Base-by-base conservation (phyloP, 2,888 invertebrate genomes). In the Dasysyrphus albostriatus region DNA sequence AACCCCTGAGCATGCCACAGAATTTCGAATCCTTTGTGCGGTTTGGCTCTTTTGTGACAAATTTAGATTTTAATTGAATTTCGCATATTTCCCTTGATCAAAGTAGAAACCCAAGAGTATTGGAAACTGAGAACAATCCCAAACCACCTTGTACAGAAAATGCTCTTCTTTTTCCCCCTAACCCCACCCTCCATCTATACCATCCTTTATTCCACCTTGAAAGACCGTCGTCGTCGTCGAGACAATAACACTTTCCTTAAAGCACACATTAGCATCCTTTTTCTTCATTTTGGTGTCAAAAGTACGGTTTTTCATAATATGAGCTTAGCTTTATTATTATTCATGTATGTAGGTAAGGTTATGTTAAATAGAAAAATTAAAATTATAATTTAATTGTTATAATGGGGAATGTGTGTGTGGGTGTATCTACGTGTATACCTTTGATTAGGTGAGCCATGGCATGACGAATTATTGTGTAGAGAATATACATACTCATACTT, bases 21-120 rank as follows among this genome's bases (percentile, higher is more conserved):
- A 87, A 83, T 85, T 83, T 75, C 78, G 65, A 83, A 75, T 87
- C 87, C 87, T 87, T 83, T 87, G 83, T 83, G 87, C 59, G 87
- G 87, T 87, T 87, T 83, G 70, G 87, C 65, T 82, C 87, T 82
- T 87, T 87, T 87, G 87, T 87, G 87, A 87, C 87, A 87, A 87
- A 87, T 87, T 87, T 87, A 87, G 87, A 87, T 87, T 87, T 87
- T 87, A 87, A 87, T 87, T 87, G 83, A 87, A 87, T 87, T 83
- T 87, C 83, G 83, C 87, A 87, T 83, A 87, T 87, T 87, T 87
- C 72, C 87, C 87, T 87, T 83, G 87, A 87, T 87, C 87, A 83
- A 83, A 87, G 87, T 72, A 34, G 67, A 84, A 83, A 79, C 72
- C 72, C 63, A 69, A 72, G 61, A 69, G 51, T 70, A 87, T 83